Conservation (phyloP, 2,797 vertebrate genomes). For the Cyprinodon diabolis region DNA sequence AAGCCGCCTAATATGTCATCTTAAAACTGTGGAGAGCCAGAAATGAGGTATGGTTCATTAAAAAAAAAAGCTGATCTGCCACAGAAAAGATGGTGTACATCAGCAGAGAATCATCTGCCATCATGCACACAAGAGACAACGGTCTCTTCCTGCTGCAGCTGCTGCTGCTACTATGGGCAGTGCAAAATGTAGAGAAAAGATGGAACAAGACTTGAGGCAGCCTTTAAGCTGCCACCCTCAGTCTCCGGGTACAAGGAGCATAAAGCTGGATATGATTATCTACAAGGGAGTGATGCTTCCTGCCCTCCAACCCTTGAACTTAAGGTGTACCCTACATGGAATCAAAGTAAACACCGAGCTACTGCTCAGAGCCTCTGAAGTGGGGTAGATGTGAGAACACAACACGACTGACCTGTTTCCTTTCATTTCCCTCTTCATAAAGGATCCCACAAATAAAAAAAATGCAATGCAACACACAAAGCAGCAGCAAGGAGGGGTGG, state of each 20-base stretch:
- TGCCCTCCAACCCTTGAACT: constrained; percentile 79
- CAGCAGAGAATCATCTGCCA: constrained; percentile 49
- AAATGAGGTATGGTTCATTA: constrained; percentile 54
- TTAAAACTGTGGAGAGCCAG: constrained; percentile 53
- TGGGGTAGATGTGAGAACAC: constrained; percentile 74
- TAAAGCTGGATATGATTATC: constrained; percentile 83
- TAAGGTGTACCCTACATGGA: constrained; percentile 74
- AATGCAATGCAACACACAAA: constrained; percentile 72
- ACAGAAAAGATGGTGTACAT: constrained; percentile 53
- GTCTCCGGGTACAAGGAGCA: constrained; percentile 73
- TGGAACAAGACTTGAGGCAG: constrained; percentile 65
- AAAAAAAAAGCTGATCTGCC: constrained; percentile 32
- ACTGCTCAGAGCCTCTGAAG: constrained; percentile 80
- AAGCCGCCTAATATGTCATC: constrained; percentile 72
- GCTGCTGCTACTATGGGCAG: constrained; percentile 44
- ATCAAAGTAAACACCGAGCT: constrained; percentile 85
- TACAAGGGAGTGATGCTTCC: constrained; percentile 80
- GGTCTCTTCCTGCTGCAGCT: constrained; percentile 20
- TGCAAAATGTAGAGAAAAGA: constrained; percentile 57
- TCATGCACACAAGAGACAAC: constrained; percentile 24
- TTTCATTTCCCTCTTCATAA: constrained; percentile 87
- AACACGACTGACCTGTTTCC: constrained; percentile 74
- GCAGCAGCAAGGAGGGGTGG: constrained; percentile 63
- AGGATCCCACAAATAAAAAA: constrained; percentile 81
- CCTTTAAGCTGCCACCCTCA: constrained; percentile 74